Base-by-base conservation (phyloP, 2,797 vertebrate genomes). In the Anisognathus igniventris region DNA sequence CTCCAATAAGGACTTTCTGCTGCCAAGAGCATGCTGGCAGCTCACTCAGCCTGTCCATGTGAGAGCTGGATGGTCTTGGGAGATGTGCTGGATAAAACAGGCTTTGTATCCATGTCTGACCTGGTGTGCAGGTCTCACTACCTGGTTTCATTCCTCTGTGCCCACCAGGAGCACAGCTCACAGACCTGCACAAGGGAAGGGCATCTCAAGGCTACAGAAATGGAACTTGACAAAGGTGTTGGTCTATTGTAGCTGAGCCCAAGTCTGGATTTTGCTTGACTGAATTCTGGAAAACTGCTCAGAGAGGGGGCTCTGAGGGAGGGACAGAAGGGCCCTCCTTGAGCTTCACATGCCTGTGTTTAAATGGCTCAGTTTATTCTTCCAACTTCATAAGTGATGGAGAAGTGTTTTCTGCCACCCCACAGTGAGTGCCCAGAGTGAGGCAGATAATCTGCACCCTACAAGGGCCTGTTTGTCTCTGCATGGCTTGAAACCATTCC, bases 281-380 rank as follows among this genome's bases (percentile, higher is more conserved):
- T 17, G 48, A 27, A 8, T 37, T 16, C 16, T 67, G 31, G 33
- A 71, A 88, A 80, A 10, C 37, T 93, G 22, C 31, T 30, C 0
- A 3, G 47, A 74, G 40, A 75, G 39, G 9, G 20, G 7, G 1
- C 3, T 18, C 81, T 65, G 7, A 12, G 20, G 19, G 48, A 78
- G 10, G n/a, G 9, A 42, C 13, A 33, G 35, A 44, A 57, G 2
- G 14, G 58, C 12, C 24, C 19, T 74, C 37, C 48, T 66, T 0
- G 0, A 91, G 10, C 35, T 86, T 7, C 5, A 23, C 1, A 0
- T 21, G 7, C 4, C 13, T 37, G 30, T 50, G 14, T 47, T 83
- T 23, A 37, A 14, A 8, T 12, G 17, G 31, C 23, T 88, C n/a
- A 25, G 19, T 19, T 76, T 76, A 16, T 65, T 79, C 31, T 92